Conservation (phyloP, 2,797 vertebrate species). For the Scyliorhinus canicula region DNA sequence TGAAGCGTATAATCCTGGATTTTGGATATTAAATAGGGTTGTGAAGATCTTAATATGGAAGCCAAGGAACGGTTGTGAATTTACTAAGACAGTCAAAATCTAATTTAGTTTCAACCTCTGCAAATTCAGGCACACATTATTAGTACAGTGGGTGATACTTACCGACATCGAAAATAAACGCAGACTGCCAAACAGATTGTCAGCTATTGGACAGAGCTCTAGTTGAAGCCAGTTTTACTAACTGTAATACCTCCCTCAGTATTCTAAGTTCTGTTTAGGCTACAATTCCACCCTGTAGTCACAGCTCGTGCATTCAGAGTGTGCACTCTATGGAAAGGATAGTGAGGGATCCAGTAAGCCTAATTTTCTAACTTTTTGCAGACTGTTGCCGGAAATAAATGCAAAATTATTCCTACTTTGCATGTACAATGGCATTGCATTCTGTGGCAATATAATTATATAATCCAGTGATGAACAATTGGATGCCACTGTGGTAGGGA, state of each 20-base stretch:
- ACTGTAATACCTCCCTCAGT: background rate
- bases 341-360: background rate
- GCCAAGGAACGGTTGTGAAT: background rate
- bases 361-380: background rate
- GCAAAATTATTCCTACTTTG: background rate
- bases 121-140: conserved; percentile 14
- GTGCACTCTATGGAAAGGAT: background rate
- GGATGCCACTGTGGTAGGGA: conserved; percentile 5
- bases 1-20: background rate
- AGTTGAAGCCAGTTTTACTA: background rate
- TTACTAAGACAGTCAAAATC: background rate
- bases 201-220: background rate
- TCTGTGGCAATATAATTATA: conserved; percentile 2
- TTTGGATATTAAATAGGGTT: background rate
- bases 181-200: background rate
- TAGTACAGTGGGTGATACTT: background rate
- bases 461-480: conserved; percentile 16
- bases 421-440: conserved; percentile 7
- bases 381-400: background rate
- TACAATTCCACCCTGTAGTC: background rate
- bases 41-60: background rate
- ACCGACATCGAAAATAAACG: background rate
- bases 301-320: background rate
- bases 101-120: background rate
- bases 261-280: background rate